Percentiles rank a stretch among this genome's conserved stretches.
Evolutionary conservation across 2,888 invertebrate species (phyloP).

Genomic region (Leptinotarsa peninsularis): DNA sequence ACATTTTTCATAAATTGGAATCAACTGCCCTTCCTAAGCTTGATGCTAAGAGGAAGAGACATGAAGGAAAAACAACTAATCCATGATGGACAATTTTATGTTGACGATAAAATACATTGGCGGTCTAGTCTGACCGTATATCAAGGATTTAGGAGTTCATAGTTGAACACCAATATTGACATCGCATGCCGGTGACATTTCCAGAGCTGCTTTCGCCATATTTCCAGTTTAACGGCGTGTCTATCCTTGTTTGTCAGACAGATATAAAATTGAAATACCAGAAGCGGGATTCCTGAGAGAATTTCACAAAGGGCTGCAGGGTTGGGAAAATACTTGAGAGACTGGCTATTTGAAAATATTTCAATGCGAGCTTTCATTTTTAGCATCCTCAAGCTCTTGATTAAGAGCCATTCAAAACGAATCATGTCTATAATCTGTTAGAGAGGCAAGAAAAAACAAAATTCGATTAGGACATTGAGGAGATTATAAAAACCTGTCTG

Average conservation of each 20-base stretch:
- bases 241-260: constrained; percentile 43
- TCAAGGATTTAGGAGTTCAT: constrained; percentile 49
- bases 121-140: constrained; percentile 46
- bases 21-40: neutral
- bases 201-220: constrained; percentile 50
- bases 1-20: constrained; percentile 1
- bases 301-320: neutral
- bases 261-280: constrained; percentile 7
- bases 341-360: neutral
- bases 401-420: too few species aligned
- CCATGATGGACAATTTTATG: constrained; percentile 29
- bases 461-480: too few species aligned
- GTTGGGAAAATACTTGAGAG: neutral
- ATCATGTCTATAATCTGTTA: too few species aligned
- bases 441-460: too few species aligned
- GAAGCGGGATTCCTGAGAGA: neutral
- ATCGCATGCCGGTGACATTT: constrained; percentile 55
- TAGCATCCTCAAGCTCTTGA: too few species aligned
- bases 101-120: constrained; percentile 45
- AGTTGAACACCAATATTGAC: constrained; percentile 53
- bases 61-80: constrained; percentile 41
- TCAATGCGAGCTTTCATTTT: too few species aligned
- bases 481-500: too few species aligned
- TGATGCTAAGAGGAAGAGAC: neutral
- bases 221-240: constrained; percentile 42